Evolutionary conservation across 2,888 invertebrate genomes (phyloP).

Genomic region (Parnassius orleans): DNA sequence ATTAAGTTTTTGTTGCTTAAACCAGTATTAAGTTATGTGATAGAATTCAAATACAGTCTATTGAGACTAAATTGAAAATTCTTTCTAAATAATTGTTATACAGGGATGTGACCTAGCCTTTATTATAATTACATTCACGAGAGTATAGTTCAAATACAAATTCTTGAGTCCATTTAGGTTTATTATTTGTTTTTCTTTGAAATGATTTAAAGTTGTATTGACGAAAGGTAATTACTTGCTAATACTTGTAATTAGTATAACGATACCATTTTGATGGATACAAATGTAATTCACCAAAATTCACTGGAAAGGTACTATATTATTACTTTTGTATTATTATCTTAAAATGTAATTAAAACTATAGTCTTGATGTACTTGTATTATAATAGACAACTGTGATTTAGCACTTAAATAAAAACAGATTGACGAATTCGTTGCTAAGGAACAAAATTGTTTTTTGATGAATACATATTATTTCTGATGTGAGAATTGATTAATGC

Average conservation of each 20-base stretch:
- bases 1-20: slow-evolving; percentile 27
- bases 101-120: slow-evolving; percentile 6
- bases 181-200: neutral
- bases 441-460: slow-evolving; percentile 6
- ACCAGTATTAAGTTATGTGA: slow-evolving; percentile 19
- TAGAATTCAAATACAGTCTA: slow-evolving; percentile 8
- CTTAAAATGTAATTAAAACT: too few species aligned
- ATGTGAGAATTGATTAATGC: neutral
- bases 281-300: too few species aligned
- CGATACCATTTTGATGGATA: too few species aligned
- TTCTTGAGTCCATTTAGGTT: neutral
- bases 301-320: too few species aligned
- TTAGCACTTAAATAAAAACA: slow-evolving; percentile 5
- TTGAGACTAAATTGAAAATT: neutral
- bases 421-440: slow-evolving; percentile 7
- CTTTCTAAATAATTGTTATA: neutral
- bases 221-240: too few species aligned
- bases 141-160: too few species aligned
- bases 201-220: too few species aligned
- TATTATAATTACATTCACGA: too few species aligned
- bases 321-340: too few species aligned
- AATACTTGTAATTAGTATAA: too few species aligned
- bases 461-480: neutral
- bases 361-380: too few species aligned
- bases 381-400: too few species aligned